phyloP scores from a whole-genome alignment of 2,113 vertebrate genomes.

The Onychostruthus taczanowskii region DNA sequence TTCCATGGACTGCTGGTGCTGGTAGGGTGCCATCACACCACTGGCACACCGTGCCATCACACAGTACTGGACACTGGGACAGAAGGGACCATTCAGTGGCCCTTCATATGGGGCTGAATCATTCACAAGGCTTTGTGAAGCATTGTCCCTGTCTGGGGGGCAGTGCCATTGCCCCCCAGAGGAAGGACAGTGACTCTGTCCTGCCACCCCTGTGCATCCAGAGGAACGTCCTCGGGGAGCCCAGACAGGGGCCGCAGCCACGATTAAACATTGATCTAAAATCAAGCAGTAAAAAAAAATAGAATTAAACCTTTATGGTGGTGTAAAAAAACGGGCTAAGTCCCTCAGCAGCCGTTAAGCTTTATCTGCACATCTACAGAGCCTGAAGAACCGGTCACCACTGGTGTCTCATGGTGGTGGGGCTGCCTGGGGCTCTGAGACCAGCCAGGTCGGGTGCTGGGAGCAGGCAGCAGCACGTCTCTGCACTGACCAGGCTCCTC shows the following conservation, averaged over 20 bases:
- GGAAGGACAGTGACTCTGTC: background rate
- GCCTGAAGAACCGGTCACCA: accelerated
- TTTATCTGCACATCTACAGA: conserved; percentile 11
- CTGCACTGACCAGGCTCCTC: background rate
- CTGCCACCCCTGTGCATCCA: background rate
- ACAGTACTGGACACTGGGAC: background rate
- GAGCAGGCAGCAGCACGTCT: background rate
- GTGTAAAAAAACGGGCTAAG: background rate
- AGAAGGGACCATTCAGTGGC: background rate
- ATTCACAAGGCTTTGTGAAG: background rate
- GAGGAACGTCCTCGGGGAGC: accelerated
- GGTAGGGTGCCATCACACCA: accelerated
- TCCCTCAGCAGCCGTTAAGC: background rate
- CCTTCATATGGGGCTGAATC: background rate
- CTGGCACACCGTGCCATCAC: too few relatives aligned
- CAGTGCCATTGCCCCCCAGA: background rate
- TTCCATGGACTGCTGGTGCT: background rate
- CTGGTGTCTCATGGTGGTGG: background rate
- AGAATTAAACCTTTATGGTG: background rate
- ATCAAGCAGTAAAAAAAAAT: background rate
- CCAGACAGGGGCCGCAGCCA: accelerated
- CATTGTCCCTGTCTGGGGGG: too few relatives aligned
- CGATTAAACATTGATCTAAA: conserved; percentile 1
- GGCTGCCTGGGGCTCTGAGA: background rate
- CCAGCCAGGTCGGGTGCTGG: accelerated